Base-by-base conservation (phyloP, 2,113 vertebrate species). In the Speoplatyrhinus poulsoni region DNA sequence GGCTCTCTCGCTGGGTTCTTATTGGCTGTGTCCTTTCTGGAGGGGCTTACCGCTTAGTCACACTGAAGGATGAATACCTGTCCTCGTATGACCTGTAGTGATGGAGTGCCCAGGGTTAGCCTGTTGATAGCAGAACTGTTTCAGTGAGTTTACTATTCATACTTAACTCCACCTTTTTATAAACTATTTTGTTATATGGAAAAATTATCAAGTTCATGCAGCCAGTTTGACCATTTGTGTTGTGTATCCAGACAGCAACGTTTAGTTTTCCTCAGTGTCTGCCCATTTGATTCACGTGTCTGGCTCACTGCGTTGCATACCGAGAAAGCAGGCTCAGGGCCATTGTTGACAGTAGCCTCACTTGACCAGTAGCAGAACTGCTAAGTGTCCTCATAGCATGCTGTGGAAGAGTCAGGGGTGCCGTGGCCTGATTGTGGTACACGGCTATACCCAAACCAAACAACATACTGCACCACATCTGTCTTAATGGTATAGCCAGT, bases 41-140 rank as follows among this genome's bases (percentile, higher is more conserved):
- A 81, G 77, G 73, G n/a, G 62, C 62, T 52, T 11, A 16, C 58
- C 46, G 32, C 65, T 62, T 13, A 6, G 15, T 60, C 72, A 81
- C 0, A 3, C 66, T 79, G 67, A 69, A 13, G 48, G 77, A 64
- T 75, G 63, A 59, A 60, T 2, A 56, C 70, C 55, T 61, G 81
- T 80, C 81, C 85, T 70, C 0, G 36, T 85, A 74, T 87, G 88
- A 89, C 77, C 85, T 17, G 12, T 1, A n/a, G 10, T 64, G 3
- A 64, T 69, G 26, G 26, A 26, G 26, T 2, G 26, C 77, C 70
- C 71, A 50, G 53, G 46, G 67, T 33, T 76, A 48, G 26, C 62
- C 55, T 53, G 66, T 58, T 62, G 69, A 69, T 64, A 64, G 64
- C 17, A 32, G 50, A 59, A 48, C 3, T 12, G 17, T 55, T 52